Evolutionary conservation across 2,888 invertebrate genomes (phyloP), one percentile per base, ranked within the genome.

Genomic region (Torymus aiolomorphi): DNA sequence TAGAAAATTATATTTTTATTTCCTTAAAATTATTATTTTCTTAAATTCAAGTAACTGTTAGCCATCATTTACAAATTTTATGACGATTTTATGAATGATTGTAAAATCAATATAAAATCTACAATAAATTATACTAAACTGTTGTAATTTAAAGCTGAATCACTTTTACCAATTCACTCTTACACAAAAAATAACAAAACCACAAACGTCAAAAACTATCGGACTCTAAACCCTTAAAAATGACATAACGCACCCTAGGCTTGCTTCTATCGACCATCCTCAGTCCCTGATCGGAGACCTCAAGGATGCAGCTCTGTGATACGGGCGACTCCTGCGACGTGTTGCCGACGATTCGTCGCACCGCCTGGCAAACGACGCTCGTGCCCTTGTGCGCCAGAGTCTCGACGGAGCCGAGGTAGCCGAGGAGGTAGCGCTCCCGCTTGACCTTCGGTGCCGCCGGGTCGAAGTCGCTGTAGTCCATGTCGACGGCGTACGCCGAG

Each of bases 381-480:
- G 98, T 98, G n/a, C 99, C 98, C 92, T 98, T 98, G 91, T 98
- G 98, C 84, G 97, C 96, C 84, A 96, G 92, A 0, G 98, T 98
- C 91, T 99, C 98, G 71, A 99, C 97, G 0, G 98, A 98, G 0
- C 98, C 99, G 89, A 99, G 93, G 91, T 98, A 98, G 87, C 97
- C 97, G 87, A 99, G 92, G 78, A 97, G 92, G 90, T 97, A 97
- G 84, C 97, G 92, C 89, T 97, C 97, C 85, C 96, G 93, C 90
- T 96, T 95, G 18, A 96, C 95, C 91, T 96, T 95, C 83, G 96
- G 95, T 85, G 95, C 94, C 62, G 95, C 93, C 4, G 97, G 96
- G 90, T 98, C 97, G 89, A 98, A 98, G 87, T 99, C 98, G 87
- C 96, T 96, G 91, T 98, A 97, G 87, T 98, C 98, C 91, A 98